These are phyloP conservation scores for Rhinolophus ferrumequinum DNA, from an alignment of 2,113 vertebrate genomes.

Conservation along the genomic window DNA sequence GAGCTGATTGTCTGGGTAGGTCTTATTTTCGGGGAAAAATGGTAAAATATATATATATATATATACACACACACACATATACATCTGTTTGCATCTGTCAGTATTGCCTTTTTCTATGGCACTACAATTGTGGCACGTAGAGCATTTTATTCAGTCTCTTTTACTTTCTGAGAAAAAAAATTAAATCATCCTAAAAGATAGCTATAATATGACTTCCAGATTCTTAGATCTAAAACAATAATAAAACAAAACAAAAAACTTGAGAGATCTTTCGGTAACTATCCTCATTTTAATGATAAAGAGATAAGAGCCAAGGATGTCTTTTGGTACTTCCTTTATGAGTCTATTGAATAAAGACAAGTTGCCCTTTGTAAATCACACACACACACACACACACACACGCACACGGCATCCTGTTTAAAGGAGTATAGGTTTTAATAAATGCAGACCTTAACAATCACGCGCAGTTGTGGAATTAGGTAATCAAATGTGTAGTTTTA, in stretches of 20 bases:
- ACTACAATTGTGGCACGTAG: background rate
- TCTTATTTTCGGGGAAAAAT: too few species aligned
- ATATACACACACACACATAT: too few species aligned
- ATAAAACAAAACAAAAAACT: background rate
- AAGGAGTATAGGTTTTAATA: background rate
- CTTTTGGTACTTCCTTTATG: background rate
- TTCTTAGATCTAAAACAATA: background rate
- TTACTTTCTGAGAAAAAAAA: background rate
- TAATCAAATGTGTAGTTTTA: background rate
- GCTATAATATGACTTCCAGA: background rate
- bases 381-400: background rate
- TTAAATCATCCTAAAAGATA: background rate
- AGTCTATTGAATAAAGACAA: background rate
- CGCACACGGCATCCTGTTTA: background rate
- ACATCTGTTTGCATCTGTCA: too few species aligned
- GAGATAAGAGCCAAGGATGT: background rate
- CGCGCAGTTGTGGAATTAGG: background rate
- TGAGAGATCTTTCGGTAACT: background rate
- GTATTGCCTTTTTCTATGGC: background rate
- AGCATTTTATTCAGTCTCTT: background rate
- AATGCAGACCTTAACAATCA: background rate
- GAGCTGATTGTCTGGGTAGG: too few species aligned
- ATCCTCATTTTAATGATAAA: conserved; percentile 13
- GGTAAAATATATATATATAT: too few species aligned
- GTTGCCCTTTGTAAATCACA: background rate